These are phyloP conservation scores for Peromyscus melanophrys DNA, from an alignment of 2,797 vertebrate genomes.

Conservation along the genomic window DNA sequence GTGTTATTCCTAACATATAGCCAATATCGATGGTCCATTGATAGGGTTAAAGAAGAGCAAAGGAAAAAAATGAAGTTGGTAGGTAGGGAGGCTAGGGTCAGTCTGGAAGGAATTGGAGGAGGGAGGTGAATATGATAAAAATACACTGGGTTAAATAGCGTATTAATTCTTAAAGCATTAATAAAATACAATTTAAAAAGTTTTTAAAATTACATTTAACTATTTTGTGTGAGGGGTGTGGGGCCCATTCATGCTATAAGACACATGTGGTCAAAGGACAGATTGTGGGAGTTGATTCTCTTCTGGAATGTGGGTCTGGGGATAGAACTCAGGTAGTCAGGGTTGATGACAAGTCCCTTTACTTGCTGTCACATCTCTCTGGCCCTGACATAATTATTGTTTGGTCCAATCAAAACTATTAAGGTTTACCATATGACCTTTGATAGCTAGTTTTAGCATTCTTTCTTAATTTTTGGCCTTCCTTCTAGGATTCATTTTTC, in stretches of 20 bases:
- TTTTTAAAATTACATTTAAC: background rate
- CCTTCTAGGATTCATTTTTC: background rate
- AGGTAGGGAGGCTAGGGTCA: accelerated
- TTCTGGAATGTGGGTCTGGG: background rate
- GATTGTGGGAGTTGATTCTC: background rate
- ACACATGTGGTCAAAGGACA: too few species aligned
- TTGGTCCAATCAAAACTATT: background rate
- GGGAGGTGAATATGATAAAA: background rate
- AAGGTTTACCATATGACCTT: background rate
- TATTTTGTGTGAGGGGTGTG: background rate
- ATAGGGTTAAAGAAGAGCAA: background rate
- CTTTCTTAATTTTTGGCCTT: background rate
- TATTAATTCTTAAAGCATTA: background rate
- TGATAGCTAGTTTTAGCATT: background rate
- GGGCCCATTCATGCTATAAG: too few species aligned
- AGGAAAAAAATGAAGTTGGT: background rate
- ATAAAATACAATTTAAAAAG: background rate
- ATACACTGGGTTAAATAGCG: too few species aligned
- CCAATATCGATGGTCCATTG: too few species aligned
- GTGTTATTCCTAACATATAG: background rate
- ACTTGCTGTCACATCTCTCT: too few species aligned
- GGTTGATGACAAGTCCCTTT: background rate
- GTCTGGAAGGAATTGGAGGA: background rate
- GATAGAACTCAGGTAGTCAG: too few species aligned
- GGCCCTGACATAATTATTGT: background rate